A percentile compares a stretch with the other conserved stretches of the same genome.
Evolutionary conservation across 2,888 invertebrate genomes (phyloP).

Genomic region (Patella pellucida): DNA sequence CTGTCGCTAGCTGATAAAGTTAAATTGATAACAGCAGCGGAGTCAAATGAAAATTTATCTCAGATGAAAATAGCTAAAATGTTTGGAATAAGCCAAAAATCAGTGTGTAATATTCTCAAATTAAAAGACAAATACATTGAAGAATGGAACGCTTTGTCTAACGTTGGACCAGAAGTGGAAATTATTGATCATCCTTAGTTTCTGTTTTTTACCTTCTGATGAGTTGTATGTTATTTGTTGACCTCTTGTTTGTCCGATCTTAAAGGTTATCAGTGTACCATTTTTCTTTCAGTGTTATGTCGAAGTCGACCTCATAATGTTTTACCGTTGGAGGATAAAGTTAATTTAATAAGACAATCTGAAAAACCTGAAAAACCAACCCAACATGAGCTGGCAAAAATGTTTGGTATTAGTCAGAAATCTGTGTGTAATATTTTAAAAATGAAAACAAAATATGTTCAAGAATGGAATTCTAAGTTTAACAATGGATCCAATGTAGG

Average conservation of each 20-base stretch:
- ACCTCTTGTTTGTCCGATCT: no score
- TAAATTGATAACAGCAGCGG: conserved; percentile 1
- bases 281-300: no score
- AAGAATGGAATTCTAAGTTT: background rate
- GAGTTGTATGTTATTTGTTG: no score
- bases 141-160: background rate
- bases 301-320: background rate
- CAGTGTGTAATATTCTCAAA: conserved; percentile 1
- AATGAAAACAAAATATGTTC: background rate
- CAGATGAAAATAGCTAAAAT: conserved; percentile 3
- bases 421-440: conserved; percentile 6
- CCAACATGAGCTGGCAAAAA: background rate
- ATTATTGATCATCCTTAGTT: no score
- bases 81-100: conserved; percentile 5
- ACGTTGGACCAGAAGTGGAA: no score
- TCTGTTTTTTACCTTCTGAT: no score
- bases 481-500: no score
- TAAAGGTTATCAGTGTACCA: no score
- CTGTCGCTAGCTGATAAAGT: conserved; percentile 1
- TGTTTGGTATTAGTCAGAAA: conserved; percentile 3
- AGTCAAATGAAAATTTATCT: conserved; percentile 5
- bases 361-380: background rate
- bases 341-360: background rate
- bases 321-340: background rate
- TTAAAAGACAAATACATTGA: background rate